phyloP scores from a whole-genome alignment of 2,113 vertebrate species.

The Scortum barcoo region DNA sequence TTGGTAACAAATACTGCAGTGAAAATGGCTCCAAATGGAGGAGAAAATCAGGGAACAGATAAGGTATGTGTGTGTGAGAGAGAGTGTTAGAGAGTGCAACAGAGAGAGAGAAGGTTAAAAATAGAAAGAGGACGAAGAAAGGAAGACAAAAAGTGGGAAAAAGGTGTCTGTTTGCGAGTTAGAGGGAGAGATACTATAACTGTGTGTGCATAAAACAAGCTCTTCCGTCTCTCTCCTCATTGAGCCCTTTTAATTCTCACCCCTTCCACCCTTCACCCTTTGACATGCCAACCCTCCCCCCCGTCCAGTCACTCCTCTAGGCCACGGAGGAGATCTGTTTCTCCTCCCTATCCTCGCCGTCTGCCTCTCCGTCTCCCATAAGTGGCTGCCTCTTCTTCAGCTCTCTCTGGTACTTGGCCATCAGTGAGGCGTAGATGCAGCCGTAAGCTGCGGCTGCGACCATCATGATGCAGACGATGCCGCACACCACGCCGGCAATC shows the following conservation, averaged over 20 bases:
- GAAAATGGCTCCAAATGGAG: slow-evolving; percentile 53
- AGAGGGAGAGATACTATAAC: slow-evolving; percentile 44
- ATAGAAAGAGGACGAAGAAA: slow-evolving; percentile 58
- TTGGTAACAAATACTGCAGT: slow-evolving; percentile 57
- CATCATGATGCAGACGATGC: slow-evolving; percentile 99
- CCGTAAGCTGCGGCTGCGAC: slow-evolving; percentile 97
- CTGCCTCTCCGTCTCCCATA: slow-evolving; percentile 95
- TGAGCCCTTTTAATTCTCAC: slow-evolving; percentile 73
- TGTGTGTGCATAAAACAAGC: slow-evolving; percentile 51
- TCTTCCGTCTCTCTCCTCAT: slow-evolving; percentile 68
- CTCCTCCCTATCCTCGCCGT: slow-evolving; percentile 91
- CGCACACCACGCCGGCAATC: slow-evolving; percentile 96
- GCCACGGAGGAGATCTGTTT: slow-evolving; percentile 99
- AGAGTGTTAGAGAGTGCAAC: slow-evolving; percentile 50
- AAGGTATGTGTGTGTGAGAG: slow-evolving; percentile 44
- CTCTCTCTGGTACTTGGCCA: slow-evolving; percentile 99
- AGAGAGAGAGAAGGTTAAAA: slow-evolving; percentile 57
- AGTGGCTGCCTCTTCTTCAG: slow-evolving; percentile 97
- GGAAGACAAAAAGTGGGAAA: slow-evolving; percentile 59
- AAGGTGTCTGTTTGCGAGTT: slow-evolving; percentile 62
- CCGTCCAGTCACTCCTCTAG: slow-evolving; percentile 73
- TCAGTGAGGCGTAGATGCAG: slow-evolving; percentile 98
- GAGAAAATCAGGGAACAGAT: slow-evolving; percentile 61
- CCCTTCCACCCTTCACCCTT: slow-evolving; percentile 60
- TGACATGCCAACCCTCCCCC: slow-evolving; percentile 60